A percentile compares a stretch with the other conserved stretches of the same genome.
These are phyloP conservation scores for Anorthoa munda DNA, from an alignment of 2,888 invertebrate genomes.

Conservation along the genomic window DNA sequence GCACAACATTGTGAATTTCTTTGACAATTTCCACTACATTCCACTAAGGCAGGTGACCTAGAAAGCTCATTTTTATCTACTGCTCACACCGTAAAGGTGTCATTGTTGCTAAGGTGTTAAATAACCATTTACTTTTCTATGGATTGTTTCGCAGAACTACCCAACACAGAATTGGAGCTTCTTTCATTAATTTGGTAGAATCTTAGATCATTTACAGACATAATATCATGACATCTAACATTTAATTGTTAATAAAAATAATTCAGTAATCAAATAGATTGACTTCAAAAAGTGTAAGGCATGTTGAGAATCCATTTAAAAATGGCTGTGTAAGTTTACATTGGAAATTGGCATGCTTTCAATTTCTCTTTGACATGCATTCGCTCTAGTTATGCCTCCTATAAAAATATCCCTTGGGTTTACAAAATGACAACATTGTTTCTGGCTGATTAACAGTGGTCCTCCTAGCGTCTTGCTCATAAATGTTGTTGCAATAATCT, in stretches of 20 bases:
- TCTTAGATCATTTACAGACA: background rate
- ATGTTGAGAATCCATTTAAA: slow-evolving; percentile 42
- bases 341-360: slow-evolving; percentile 59
- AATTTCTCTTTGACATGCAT: slow-evolving; percentile 55
- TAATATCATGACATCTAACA: background rate
- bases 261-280: slow-evolving; percentile 6
- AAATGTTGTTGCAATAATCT: background rate
- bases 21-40: slow-evolving; percentile 2
- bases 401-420: slow-evolving; percentile 23
- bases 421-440: background rate
- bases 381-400: slow-evolving; percentile 21
- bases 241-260: background rate
- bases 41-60: background rate
- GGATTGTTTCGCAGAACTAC: background rate
- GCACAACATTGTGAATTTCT: slow-evolving; percentile 9
- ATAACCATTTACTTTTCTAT: background rate
- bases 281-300: slow-evolving; percentile 25
- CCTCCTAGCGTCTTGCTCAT: background rate
- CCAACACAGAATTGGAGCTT: background rate
- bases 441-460: background rate
- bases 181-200: background rate
- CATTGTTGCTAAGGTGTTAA: background rate
- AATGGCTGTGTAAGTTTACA: slow-evolving; percentile 51
- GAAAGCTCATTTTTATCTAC: slow-evolving; percentile 7
- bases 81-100: slow-evolving; percentile 2